Evolutionary conservation across 1,140 invertebrate species (phyloP), one percentile per base, ranked within the genome.

Genomic region (Physella acuta): DNA sequence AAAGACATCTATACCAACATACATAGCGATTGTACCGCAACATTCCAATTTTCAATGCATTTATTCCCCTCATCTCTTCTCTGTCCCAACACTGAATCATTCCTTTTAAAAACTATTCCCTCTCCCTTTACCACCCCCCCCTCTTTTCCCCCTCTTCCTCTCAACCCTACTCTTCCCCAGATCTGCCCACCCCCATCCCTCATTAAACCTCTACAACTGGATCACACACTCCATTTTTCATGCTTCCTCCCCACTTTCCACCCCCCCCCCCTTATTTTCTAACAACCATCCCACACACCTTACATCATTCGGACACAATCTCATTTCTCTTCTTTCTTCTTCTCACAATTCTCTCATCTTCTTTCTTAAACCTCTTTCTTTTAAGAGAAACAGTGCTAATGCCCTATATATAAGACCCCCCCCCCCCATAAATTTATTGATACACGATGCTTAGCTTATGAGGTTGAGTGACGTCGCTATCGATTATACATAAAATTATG

Each of bases 131-230:
- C 44, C 44, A 14, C 44, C 44, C 44, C n/a, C 44, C 44, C 44
- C n/a, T 49, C n/a, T 49, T n/a, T 49, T 49, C 44, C 44, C n/a
- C 44, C 44, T 49, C 44, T n/a, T n/a, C n/a, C 44, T n/a, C n/a
- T n/a, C 44, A 11, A 11, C n/a, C n/a, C 44, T 49, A 11, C 44
- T 49, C n/a, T 11, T n/a, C n/a, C 44, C n/a, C 44, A 11, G 11
- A 11, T n/a, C 44, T 49, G 11, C 44, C 44, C n/a, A 11, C n/a
- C n/a, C 44, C 44, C n/a, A 11, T n/a, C 44, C n/a, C 44, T n/a
- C n/a, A 11, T n/a, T 49, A 11, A 11, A 14, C 44, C 44, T n/a
- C n/a, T 49, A 11, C n/a, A 11, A 11, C 44, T n/a, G 11, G 11
- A 11, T 49, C 44, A 11, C n/a, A 11, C 44, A 11, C n/a, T n/a